A percentile compares a stretch with the other conserved stretches of the same genome.
Conservation (phyloP, 1,140 invertebrate species). For the Rhynchophorus ferrugineus region DNA sequence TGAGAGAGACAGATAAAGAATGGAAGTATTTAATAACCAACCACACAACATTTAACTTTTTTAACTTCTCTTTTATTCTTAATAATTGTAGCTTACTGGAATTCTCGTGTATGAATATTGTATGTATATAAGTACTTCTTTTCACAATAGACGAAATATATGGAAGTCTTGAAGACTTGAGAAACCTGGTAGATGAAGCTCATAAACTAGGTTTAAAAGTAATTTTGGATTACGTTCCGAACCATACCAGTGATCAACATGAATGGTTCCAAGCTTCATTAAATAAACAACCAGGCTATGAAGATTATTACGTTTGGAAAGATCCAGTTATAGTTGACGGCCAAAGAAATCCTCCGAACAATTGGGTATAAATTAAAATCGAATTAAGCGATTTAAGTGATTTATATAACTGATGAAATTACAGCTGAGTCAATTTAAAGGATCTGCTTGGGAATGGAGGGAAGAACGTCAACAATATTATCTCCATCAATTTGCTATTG, state of each 20-base stretch:
- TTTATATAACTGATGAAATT: background rate
- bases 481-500: constrained; percentile 60
- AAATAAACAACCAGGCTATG: constrained; percentile 46
- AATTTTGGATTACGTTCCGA: constrained; percentile 50
- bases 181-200: constrained; percentile 50
- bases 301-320: constrained; percentile 68
- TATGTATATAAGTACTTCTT: no score
- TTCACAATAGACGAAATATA: background rate
- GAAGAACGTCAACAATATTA: constrained; percentile 62
- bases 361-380: constrained; percentile 25
- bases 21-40: no score
- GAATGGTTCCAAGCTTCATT: constrained; percentile 65
- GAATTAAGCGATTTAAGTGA: no score
- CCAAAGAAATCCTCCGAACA: constrained; percentile 26
- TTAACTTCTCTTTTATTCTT: no score
- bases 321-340: constrained; percentile 33
- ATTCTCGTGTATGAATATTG: no score
- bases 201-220: constrained; percentile 40
- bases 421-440: constrained; percentile 55
- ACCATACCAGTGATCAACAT: constrained; percentile 66
- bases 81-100: no score
- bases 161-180: constrained; percentile 50
- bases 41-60: no score
- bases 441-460: constrained; percentile 64
- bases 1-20: no score